These are phyloP conservation scores for Tinamus major DNA, from an alignment of 2,797 vertebrate genomes.

Conservation along the genomic window DNA sequence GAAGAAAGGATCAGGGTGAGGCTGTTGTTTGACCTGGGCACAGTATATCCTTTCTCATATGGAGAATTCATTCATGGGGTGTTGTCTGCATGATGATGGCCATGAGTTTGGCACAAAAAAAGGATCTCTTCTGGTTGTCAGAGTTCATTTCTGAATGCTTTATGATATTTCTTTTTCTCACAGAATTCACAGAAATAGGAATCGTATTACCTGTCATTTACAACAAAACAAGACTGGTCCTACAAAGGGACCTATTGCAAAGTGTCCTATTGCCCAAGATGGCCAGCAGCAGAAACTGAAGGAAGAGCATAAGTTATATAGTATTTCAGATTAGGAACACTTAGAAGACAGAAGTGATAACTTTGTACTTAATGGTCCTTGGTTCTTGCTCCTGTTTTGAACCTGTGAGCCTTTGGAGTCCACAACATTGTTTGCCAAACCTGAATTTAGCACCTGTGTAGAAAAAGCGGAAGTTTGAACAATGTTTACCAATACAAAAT, in stretches of 20 bases:
- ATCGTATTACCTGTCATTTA: neutral
- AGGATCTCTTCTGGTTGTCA: neutral
- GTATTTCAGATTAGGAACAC: neutral
- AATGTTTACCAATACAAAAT: neutral
- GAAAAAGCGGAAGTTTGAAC: slow-evolving; percentile 2
- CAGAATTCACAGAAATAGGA: neutral
- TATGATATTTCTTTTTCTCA: neutral
- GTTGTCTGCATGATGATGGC: neutral
- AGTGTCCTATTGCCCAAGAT: neutral
- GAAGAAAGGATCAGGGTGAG: neutral
- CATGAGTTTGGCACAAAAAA: neutral
- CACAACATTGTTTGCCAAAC: neutral
- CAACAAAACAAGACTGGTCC: neutral
- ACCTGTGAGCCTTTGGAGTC: neutral
- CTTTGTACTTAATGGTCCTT: neutral
- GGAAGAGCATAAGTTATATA: accelerated
- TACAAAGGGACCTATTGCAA: neutral
- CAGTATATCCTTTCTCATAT: neutral
- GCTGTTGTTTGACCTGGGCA: neutral
- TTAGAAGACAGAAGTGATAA: neutral
- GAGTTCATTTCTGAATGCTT: neutral
- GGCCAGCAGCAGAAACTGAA: neutral
- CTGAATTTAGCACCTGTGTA: slow-evolving; percentile 5
- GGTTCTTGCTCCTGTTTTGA: neutral
- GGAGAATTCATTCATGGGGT: neutral